Evolutionary conservation across 1,140 invertebrate genomes (phyloP), one percentile per base, ranked within the genome.

Genomic region (Nilaparvata lugens): DNA sequence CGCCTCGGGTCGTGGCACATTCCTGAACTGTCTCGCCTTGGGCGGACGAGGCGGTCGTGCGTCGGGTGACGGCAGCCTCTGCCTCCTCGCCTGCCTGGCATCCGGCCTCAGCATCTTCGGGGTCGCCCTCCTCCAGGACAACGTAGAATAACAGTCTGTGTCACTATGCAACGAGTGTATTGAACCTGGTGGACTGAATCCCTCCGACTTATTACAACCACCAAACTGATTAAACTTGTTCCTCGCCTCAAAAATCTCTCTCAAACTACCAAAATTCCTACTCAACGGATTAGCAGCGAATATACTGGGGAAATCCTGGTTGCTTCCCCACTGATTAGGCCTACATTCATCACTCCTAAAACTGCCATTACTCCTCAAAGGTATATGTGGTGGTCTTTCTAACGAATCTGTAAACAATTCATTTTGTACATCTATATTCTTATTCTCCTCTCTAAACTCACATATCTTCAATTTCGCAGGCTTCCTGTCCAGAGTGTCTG

Each of bases 401-500:
- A 83, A 72, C 0, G 76, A 78, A 56, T 84, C 79, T 69, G 64
- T 74, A 80, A 63, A 75, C 68, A 63, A 65, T 72, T 60, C 63
- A 70, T 62, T 64, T 67, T 66, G 53, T 77, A 69, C 76, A 74
- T 65, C 43, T 68, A 63, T 25, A 74, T 62, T 28, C 72, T 68
- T 1, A 66, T 70, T 61, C 75, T 76, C 18, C n/a, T 23, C 14
- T n/a, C 31, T 35, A 23, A 42, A 31, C 9, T 42, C 13, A 43
- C 61, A 56, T 21, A 76, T 72, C 62, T 79, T 80, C 3, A 81
- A 69, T 67, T 85, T 88, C 65, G 78, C 81, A 40, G 86, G 84
- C 69, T 90, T 89, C n/a, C 89, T 74, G 68, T 91, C 89, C 23
- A 91, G 72, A 0, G 89, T 92, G 65, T 92, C 89, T 0, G 88